Evolutionary conservation across 2,113 vertebrate species (phyloP).

Genomic region (Ciconia boyciana): DNA sequence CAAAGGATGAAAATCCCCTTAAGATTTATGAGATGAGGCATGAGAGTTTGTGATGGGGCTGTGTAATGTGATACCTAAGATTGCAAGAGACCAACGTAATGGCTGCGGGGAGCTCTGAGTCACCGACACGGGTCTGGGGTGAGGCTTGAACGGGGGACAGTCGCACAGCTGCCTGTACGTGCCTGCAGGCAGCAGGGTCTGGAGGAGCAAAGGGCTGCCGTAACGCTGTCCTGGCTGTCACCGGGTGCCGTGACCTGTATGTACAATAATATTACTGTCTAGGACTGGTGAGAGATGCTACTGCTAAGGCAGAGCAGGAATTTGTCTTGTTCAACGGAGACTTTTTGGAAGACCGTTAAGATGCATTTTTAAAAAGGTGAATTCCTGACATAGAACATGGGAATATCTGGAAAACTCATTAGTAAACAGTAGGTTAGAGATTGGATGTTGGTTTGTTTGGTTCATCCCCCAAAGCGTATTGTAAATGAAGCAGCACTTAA

Average conservation of each 20-base stretch:
- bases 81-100: not conserved
- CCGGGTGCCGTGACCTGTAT: fast-evolving
- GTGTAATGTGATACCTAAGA: not conserved
- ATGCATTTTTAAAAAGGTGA: not conserved
- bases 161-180: fast-evolving
- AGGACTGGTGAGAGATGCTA: not conserved
- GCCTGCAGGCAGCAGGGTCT: not conserved
- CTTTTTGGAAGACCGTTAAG: not conserved
- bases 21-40: not conserved
- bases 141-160: not conserved
- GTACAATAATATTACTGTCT: fast-evolving
- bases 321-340: not conserved
- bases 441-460: conserved; percentile 11
- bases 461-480: conserved; percentile 26
- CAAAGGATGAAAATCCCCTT: not conserved
- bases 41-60: not conserved
- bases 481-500: conserved; percentile 32
- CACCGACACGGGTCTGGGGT: not conserved
- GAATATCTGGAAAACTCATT: not conserved
- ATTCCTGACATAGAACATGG: not conserved
- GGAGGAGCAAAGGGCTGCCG: not conserved
- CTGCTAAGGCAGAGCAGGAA: not conserved
- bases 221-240: no score
- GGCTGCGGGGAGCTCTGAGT: not conserved
- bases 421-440: not conserved